A percentile compares a stretch with the other conserved stretches of the same genome.
Conservation (phyloP, 2,797 vertebrate genomes). For the Cyclopterus lumpus region DNA sequence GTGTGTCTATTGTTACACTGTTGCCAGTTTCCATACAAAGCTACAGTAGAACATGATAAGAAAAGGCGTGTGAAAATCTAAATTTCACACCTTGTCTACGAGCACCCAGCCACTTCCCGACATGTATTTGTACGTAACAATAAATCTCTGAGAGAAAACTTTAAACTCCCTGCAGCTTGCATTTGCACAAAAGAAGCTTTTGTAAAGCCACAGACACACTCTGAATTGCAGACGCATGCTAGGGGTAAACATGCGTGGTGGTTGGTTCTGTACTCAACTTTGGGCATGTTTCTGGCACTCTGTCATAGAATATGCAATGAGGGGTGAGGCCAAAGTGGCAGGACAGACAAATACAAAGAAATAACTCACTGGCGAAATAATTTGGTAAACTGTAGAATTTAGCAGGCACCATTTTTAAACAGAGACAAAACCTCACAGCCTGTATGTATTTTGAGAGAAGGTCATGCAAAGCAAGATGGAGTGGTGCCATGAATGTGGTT, state of each 20-base stretch:
- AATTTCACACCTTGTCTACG: conserved; percentile 57
- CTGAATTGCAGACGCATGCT: conserved; percentile 19
- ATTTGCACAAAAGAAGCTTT: conserved; percentile 26
- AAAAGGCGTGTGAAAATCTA: conserved; percentile 51
- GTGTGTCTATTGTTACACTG: conserved; percentile 34
- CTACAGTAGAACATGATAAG: conserved; percentile 9
- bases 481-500: conserved; percentile 82
- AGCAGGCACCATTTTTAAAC: conserved; percentile 82
- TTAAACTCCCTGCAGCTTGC: conserved; percentile 32
- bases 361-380: conserved; percentile 68
- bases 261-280: conserved; percentile 54
- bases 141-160: conserved; percentile 36
- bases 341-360: conserved; percentile 34
- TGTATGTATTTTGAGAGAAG: conserved; percentile 82
- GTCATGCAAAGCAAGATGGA: conserved; percentile 90
- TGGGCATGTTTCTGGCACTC: conserved; percentile 57
- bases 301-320: conserved; percentile 55
- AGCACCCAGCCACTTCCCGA: conserved; percentile 34
- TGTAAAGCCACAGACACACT: conserved; percentile 40
- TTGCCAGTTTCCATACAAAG: conserved; percentile 30
- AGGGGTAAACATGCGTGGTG: conserved; percentile 53
- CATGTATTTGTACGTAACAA: conserved; percentile 44
- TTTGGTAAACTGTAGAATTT: conserved; percentile 80
- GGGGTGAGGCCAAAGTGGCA: conserved; percentile 62
- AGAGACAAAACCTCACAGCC: conserved; percentile 85